A percentile compares a stretch with the other conserved stretches of the same genome.
These are phyloP conservation scores for Cossypha polioptera DNA, from an alignment of 2,797 vertebrate genomes.

Conservation along the genomic window DNA sequence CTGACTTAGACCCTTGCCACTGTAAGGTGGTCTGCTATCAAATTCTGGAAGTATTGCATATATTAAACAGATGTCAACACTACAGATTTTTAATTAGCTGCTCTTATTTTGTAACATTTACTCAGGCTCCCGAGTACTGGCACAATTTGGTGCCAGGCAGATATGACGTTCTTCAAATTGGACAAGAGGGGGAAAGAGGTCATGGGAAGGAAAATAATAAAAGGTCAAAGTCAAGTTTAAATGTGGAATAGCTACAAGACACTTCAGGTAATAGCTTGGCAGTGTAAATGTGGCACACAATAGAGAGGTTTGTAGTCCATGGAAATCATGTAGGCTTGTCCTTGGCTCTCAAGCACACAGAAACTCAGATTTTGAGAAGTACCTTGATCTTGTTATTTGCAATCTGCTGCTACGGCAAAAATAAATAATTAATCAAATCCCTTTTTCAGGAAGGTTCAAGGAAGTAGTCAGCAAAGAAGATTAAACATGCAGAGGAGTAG, in stretches of 20 bases:
- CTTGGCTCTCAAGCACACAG: not conserved
- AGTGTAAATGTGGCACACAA: not conserved
- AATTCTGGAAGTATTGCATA: slow-evolving; percentile 34
- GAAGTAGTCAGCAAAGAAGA: not conserved
- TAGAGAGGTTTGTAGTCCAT: not conserved
- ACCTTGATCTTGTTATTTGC: not conserved
- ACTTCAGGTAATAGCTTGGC: not conserved
- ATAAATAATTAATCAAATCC: not conserved
- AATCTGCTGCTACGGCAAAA: not conserved
- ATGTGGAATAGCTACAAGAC: not conserved
- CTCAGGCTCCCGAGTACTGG: not conserved
- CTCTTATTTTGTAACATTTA: slow-evolving; percentile 44
- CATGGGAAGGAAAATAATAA: not conserved
- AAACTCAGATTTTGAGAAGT: not conserved
- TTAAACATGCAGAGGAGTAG: not conserved
- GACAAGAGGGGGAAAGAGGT: not conserved
- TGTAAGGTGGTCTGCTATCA: slow-evolving; percentile 31
- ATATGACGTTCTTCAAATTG: not conserved
- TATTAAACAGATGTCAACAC: slow-evolving; percentile 67
- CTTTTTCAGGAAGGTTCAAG: not conserved
- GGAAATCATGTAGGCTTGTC: not conserved
- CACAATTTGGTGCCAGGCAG: slow-evolving; percentile 10
- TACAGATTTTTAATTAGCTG: slow-evolving; percentile 61
- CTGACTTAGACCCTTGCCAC: slow-evolving; percentile 45
- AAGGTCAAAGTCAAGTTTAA: not conserved